Evolutionary conservation across 2,888 invertebrate genomes (phyloP).

Genomic region (Hipparchia sbordonii): DNA sequence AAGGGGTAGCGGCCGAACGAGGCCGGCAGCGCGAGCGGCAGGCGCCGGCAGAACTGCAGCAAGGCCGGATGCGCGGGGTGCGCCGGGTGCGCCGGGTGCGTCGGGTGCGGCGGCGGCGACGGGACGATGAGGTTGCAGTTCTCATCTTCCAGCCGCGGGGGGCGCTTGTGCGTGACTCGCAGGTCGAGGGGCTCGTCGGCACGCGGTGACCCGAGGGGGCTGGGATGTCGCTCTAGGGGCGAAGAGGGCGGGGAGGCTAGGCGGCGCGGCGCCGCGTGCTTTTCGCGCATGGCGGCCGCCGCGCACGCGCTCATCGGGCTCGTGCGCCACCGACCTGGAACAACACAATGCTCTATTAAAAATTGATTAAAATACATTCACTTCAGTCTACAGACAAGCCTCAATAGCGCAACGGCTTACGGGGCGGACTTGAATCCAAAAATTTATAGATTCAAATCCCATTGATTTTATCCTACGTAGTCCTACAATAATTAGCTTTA

Average conservation of each 20-base stretch:
- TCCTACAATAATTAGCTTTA: no score
- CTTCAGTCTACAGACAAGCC: neutral
- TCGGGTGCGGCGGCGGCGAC: conserved; percentile 82
- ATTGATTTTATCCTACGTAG: no score
- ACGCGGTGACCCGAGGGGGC: conserved; percentile 78
- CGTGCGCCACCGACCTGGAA: conserved; percentile 81
- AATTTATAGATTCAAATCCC: neutral
- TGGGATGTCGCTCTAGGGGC: conserved; percentile 71
- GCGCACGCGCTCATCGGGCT: conserved; percentile 89
- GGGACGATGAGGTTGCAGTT: conserved; percentile 90
- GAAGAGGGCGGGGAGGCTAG: conserved; percentile 84
- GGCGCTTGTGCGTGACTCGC: conserved; percentile 92
- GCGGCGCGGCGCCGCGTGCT: conserved; percentile 95
- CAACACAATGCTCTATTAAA: conserved; percentile 45
- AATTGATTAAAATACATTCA: neutral
- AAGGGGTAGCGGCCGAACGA: conserved; percentile 79
- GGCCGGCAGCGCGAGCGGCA: conserved; percentile 74
- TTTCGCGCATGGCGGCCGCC: conserved; percentile 90
- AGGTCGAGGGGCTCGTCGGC: conserved; percentile 93
- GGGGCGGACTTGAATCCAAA: neutral
- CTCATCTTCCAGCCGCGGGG: conserved; percentile 89
- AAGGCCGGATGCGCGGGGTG: conserved; percentile 78
- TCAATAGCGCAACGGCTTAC: neutral
- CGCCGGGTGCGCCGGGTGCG: conserved; percentile 85
- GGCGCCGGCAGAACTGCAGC: conserved; percentile 73